Evolutionary conservation across 2,797 vertebrate genomes (phyloP).

Genomic region (Euthynnus affinis): DNA sequence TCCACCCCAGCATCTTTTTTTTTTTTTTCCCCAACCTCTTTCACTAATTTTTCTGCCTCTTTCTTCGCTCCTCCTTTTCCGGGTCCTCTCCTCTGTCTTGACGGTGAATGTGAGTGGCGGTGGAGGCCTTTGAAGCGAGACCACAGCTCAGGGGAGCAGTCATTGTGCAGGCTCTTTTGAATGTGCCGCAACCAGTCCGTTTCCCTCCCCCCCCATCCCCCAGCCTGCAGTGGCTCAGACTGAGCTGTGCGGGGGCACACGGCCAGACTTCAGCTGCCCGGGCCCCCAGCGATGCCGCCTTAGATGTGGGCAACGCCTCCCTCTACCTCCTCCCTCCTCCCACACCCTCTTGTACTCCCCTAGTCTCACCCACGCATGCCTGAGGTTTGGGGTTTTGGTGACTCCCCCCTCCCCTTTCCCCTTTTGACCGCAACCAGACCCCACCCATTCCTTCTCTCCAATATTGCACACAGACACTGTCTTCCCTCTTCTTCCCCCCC

Average conservation of each 20-base stretch:
- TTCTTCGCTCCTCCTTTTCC: constrained; percentile 48
- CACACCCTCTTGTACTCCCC: constrained; percentile 66
- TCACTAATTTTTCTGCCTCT: constrained; percentile 55
- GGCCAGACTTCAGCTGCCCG: constrained; percentile 86
- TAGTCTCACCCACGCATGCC: constrained; percentile 89
- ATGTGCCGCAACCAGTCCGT: constrained; percentile 80
- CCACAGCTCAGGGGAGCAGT: constrained; percentile 89
- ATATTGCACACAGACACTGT: constrained; percentile 41
- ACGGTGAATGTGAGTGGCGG: constrained; percentile 84
- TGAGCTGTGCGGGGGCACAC: constrained; percentile 86
- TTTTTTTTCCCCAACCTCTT: constrained; percentile 2
- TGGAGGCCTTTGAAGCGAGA: constrained; percentile 91
- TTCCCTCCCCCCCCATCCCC: constrained; percentile 18
- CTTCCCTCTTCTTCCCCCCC: constrained; percentile 27
- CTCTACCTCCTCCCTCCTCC: constrained; percentile 37
- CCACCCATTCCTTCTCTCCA: constrained; percentile 60
- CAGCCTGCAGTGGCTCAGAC: constrained; percentile 84
- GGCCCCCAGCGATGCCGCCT: constrained; percentile 89
- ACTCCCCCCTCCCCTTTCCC: constrained; percentile 55
- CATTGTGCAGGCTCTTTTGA: constrained; percentile 92
- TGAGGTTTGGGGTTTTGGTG: constrained; percentile 89
- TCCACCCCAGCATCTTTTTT: constrained; percentile 1
- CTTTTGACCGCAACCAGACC: constrained; percentile 70
- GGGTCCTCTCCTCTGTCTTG: constrained; percentile 53
- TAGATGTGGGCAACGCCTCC: constrained; percentile 91